These are phyloP conservation scores for Scaptomyza parva DNA, from an alignment of 2,888 invertebrate genomes.

Conservation along the genomic window DNA sequence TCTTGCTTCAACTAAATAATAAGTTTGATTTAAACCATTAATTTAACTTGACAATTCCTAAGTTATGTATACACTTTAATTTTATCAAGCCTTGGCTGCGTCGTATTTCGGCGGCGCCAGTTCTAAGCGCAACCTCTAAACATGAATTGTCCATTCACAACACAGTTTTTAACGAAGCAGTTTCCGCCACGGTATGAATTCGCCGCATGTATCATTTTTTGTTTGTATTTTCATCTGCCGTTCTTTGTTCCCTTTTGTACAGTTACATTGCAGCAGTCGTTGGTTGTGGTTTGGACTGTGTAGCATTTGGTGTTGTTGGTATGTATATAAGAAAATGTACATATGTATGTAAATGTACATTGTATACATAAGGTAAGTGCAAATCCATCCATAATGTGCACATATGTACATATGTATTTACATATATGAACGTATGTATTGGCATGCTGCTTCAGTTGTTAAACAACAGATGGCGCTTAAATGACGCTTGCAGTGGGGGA, in stretches of 20 bases:
- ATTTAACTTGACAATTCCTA: background rate
- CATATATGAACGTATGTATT: background rate
- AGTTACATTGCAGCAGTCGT: background rate
- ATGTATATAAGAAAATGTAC: background rate
- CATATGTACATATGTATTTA: background rate
- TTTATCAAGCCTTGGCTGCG: background rate
- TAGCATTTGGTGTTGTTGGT: background rate
- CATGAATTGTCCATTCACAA: background rate
- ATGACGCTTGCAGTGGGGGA: background rate
- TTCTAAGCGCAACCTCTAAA: background rate
- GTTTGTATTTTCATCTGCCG: conserved; percentile 4
- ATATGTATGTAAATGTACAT: background rate
- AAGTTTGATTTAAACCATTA: background rate
- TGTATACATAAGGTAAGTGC: background rate
- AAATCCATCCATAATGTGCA: background rate
- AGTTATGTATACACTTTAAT: background rate
- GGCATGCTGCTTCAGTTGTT: background rate
- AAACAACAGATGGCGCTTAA: background rate
- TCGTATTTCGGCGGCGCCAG: conserved; percentile 5
- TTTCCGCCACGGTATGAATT: conserved; percentile 33
- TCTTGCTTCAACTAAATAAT: background rate
- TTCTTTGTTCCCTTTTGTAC: conserved; percentile 16
- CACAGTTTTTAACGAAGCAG: background rate
- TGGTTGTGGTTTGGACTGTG: background rate
- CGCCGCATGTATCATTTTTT: conserved; percentile 35